A percentile compares a stretch with the other conserved stretches of the same genome.
These are phyloP conservation scores for Hypercompe scribonia DNA, from an alignment of 2,888 invertebrate genomes.

Conservation along the genomic window DNA sequence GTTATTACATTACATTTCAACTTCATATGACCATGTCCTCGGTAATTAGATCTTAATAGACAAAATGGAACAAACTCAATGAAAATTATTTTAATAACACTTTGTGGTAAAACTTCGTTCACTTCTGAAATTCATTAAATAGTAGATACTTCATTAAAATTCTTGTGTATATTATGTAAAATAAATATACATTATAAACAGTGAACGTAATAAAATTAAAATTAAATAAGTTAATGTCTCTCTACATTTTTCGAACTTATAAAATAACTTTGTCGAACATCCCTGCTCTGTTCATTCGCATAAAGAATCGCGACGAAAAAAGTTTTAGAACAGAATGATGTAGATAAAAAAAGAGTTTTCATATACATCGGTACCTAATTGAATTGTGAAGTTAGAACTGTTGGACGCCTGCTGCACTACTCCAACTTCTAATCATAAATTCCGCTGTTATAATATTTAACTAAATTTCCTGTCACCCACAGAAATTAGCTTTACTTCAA, in stretches of 20 bases:
- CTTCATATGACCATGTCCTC: background rate
- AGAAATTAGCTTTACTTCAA: conserved; percentile 71
- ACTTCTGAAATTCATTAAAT: background rate
- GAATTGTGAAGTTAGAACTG: conserved; percentile 63
- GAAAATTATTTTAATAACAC: too few species aligned
- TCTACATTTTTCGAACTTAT: conserved; percentile 21
- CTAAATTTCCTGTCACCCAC: conserved; percentile 72
- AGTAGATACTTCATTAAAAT: background rate
- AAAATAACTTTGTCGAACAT: conserved; percentile 18
- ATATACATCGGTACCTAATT: conserved; percentile 62
- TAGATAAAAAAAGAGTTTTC: conserved; percentile 41
- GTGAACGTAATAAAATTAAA: background rate
- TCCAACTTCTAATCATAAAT: conserved; percentile 71
- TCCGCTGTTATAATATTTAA: conserved; percentile 71
- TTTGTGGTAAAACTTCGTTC: background rate
- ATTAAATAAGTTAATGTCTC: background rate
- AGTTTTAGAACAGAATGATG: conserved; percentile 40
- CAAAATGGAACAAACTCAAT: too few species aligned
- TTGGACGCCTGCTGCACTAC: conserved; percentile 58
- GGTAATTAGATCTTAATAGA: background rate
- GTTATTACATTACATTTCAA: too few species aligned
- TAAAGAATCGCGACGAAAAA: conserved; percentile 32
- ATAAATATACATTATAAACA: too few species aligned
- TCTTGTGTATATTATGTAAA: background rate
- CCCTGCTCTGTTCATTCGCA: conserved; percentile 19